Evolutionary conservation across 2,888 invertebrate genomes (phyloP).

Genomic region (Antheraea assamensis): DNA sequence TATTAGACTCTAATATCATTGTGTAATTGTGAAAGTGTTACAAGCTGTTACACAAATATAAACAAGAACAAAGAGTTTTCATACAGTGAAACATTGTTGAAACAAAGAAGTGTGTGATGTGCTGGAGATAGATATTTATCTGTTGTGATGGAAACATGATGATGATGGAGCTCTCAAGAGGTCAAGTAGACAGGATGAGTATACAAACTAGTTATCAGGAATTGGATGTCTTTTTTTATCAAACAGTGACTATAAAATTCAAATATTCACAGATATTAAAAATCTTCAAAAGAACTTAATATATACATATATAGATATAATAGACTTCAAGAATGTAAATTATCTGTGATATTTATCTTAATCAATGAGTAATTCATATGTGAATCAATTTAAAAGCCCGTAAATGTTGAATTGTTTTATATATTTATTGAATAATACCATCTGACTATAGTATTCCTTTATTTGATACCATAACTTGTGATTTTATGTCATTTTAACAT

Average conservation of each 20-base stretch:
- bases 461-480: not conserved
- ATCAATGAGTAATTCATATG: not conserved
- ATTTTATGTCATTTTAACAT: not conserved
- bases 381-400: not conserved
- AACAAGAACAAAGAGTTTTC: constrained; percentile 44
- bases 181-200: constrained; percentile 13
- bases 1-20: constrained; percentile 32
- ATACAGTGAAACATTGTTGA: constrained; percentile 15
- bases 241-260: not conserved
- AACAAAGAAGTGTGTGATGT: constrained; percentile 28
- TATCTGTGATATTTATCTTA: not conserved
- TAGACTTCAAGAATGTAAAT: not conserved
- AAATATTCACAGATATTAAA: not conserved
- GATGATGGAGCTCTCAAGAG: not conserved
- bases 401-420: not conserved
- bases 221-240: not conserved
- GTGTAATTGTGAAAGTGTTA: constrained; percentile 57
- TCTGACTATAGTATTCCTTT: not conserved
- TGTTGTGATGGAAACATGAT: constrained; percentile 4
- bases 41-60: constrained; percentile 28
- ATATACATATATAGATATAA: not conserved
- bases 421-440: not conserved
- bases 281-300: too few species aligned
- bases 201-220: not conserved
- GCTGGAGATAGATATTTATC: not conserved